Conservation (phyloP, 2,888 invertebrate genomes). For the Hypolimnas misippus region DNA sequence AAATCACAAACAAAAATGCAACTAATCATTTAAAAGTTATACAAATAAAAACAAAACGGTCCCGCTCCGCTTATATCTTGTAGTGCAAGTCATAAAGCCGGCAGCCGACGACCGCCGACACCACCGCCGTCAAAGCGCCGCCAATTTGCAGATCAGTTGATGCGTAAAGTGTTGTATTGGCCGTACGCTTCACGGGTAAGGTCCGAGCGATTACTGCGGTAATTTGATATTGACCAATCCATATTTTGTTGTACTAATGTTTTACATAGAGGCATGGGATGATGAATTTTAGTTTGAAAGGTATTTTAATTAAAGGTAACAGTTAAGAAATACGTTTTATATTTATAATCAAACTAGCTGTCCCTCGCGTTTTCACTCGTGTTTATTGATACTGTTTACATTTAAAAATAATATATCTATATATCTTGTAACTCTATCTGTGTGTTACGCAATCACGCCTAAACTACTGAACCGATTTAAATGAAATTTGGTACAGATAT, state of each 20-base stretch:
- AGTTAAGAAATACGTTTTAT: too few species aligned
- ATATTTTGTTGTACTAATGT: conserved; percentile 26
- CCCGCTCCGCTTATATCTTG: not conserved
- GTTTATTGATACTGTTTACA: too few species aligned
- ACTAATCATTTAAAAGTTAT: too few species aligned
- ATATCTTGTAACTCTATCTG: too few species aligned
- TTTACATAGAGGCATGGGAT: not conserved
- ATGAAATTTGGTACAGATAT: too few species aligned
- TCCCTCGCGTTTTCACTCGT: too few species aligned
- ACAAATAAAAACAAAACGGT: not conserved
- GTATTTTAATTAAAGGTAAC: too few species aligned
- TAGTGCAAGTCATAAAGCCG: conserved; percentile 38
- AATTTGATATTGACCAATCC: conserved; percentile 53
- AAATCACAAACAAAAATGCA: too few species aligned
- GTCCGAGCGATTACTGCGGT: conserved; percentile 67
- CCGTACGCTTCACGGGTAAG: conserved; percentile 58
- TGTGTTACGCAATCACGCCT: too few species aligned
- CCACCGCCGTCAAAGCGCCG: conserved; percentile 72
- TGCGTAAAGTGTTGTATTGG: conserved; percentile 80
- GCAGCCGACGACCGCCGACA: conserved; percentile 53
- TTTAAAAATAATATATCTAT: too few species aligned
- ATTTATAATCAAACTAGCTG: too few species aligned
- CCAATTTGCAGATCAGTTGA: conserved; percentile 79
- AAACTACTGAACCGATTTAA: too few species aligned
- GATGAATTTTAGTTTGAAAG: not conserved